Evolutionary conservation across 2,797 vertebrate species (phyloP), one percentile per base, ranked within the genome.

Genomic region (Aeoliscus strigatus): DNA sequence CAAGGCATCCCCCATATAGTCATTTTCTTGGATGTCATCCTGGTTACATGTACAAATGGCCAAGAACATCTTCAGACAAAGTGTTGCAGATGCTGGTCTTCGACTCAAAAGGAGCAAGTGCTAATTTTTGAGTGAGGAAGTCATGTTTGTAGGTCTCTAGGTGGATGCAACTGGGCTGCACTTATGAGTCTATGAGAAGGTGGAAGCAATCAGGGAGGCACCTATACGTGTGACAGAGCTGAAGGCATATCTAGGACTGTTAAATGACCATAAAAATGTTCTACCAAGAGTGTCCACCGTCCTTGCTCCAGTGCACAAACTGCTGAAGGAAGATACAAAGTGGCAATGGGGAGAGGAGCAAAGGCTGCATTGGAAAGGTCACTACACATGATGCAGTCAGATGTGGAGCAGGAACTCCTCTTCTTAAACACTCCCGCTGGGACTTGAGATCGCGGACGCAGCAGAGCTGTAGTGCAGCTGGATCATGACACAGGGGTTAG

Each of bases 21-120:
- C 1, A 12, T 74, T 2, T 63, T 39, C 3, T n/a, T 65, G 14
- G 53, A 65, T 36, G 49, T 61, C n/a, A 64, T 59, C 2, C 25
- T 62, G 1, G 2, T 56, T 6, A 69, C 49, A 8, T 44, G 48
- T 0, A 11, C 0, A 11, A 14, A 34, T 27, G 39, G 56, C 14
- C 14, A 52, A 56, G 39, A 53, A n/a, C 47, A 53, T 13, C 25
- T 55, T 0, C 8, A 25, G 17, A 62, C 24, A 0, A 25, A 8
- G 55, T 60, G n/a, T 18, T 50, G 7, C 2, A 54, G 26, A 38
- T 1, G 37, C 14, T 1, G 41, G 54, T 11, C 14, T 73, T 1
- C 3, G 38, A 1, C 23, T 56, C 2, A 60, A 57, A 25, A 31
- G 21, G 14, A 17, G 9, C 6, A 57, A 63, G 9, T 52, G 31